These are phyloP conservation scores for Stenotaenia linearis DNA, from an alignment of 2,888 invertebrate genomes.

Conservation along the genomic window DNA sequence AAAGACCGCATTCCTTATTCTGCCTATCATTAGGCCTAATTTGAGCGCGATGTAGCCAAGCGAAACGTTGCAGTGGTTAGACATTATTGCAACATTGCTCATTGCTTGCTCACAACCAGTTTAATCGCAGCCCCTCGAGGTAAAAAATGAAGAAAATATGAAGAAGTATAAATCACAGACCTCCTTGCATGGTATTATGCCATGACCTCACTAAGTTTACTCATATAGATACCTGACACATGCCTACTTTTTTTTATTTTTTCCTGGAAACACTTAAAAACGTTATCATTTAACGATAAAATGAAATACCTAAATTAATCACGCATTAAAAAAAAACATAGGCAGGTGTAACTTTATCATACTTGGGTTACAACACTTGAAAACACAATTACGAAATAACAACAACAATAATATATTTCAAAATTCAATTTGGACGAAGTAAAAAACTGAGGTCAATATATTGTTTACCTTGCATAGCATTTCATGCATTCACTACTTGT, in stretches of 20 bases:
- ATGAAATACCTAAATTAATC: neutral
- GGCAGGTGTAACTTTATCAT: neutral
- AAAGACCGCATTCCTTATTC: neutral
- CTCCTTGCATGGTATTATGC: slow-evolving; percentile 1
- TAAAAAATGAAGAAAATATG: neutral
- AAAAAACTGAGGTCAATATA: too few species aligned
- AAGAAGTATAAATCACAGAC: slow-evolving; percentile 9
- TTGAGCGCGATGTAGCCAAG: neutral
- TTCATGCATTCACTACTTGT: too few species aligned
- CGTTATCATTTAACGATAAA: neutral
- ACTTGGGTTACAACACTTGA: neutral
- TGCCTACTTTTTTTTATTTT: neutral
- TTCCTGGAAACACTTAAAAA: neutral
- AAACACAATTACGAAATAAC: neutral
- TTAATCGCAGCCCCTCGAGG: neutral
- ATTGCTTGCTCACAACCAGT: slow-evolving; percentile 20
- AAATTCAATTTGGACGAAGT: too few species aligned
- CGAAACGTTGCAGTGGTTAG: neutral
- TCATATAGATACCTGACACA: neutral
- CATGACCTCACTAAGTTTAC: neutral
- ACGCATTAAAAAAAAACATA: neutral
- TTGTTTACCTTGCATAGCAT: too few species aligned
- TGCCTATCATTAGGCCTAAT: neutral
- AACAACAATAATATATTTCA: too few species aligned
- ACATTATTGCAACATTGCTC: slow-evolving; percentile 13